These are phyloP conservation scores for Campopleginae sp. DNA, from an alignment of 2,888 invertebrate species.

Conservation along the genomic window DNA sequence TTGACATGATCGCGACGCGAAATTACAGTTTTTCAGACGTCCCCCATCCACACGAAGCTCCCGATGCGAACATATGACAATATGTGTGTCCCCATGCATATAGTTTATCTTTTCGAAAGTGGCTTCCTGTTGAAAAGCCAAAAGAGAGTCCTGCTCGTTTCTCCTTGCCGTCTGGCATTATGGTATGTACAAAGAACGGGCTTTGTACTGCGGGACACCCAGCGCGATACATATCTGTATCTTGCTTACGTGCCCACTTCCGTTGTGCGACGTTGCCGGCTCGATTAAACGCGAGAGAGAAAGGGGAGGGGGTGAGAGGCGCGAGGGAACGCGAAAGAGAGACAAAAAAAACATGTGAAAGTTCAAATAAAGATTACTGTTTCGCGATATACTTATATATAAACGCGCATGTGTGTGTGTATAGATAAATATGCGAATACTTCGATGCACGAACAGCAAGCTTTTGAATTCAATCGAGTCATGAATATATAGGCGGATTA, in stretches of 20 bases:
- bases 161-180: conserved; percentile 55
- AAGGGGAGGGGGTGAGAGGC: conserved; percentile 14
- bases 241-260: conserved; percentile 67
- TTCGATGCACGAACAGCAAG: background rate
- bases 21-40: background rate
- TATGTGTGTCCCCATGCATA: conserved; percentile 36
- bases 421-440: conserved; percentile 1
- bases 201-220: conserved; percentile 66
- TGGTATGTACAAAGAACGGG: conserved; percentile 73
- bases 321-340: conserved; percentile 13
- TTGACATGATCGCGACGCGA: background rate
- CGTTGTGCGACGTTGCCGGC: conserved; percentile 61
- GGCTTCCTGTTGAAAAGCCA: conserved; percentile 70
- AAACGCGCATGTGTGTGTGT: background rate
- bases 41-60: background rate
- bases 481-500: conserved; percentile 26
- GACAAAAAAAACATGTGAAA: conserved; percentile 77
- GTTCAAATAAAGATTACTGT: conserved; percentile 72
- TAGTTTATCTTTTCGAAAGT: conserved; percentile 56
- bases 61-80: conserved; percentile 14
- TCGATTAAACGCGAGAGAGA: conserved; percentile 43
- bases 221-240: conserved; percentile 60
- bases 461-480: background rate
- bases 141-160: conserved; percentile 57
- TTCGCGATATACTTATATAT: conserved; percentile 46